Evolutionary conservation across 2,113 vertebrate species (phyloP).

Genomic region (Lepidothrix coronata): DNA sequence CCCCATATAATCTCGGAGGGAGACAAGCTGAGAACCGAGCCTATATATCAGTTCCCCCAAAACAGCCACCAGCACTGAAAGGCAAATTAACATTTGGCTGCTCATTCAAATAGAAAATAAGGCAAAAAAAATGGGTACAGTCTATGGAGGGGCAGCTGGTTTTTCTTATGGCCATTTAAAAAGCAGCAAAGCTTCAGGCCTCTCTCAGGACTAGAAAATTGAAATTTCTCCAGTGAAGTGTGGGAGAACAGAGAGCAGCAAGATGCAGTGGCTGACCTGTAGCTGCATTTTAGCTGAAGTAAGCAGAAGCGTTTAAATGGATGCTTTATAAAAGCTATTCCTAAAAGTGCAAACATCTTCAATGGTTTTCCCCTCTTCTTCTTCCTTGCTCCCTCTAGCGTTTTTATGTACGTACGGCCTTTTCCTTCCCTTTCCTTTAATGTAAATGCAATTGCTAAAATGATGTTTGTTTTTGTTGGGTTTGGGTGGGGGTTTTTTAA

Average conservation of each 20-base stretch:
- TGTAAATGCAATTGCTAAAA: background rate
- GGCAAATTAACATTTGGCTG: background rate
- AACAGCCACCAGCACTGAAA: background rate
- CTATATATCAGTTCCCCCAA: background rate
- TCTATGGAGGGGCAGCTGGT: fast-evolving
- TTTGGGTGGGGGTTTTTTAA: background rate
- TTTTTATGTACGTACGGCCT: background rate
- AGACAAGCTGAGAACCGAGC: background rate
- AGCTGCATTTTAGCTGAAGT: background rate
- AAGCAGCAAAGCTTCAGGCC: background rate
- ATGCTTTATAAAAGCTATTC: background rate
- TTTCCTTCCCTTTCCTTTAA: background rate
- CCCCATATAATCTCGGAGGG: fast-evolving
- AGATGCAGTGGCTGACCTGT: background rate
- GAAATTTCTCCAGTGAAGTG: background rate
- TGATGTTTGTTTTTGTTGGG: background rate
- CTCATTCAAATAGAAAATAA: background rate
- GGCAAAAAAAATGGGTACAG: background rate
- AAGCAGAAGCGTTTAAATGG: background rate
- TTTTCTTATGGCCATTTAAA: background rate
- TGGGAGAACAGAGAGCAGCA: background rate
- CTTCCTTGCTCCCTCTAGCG: conserved; percentile 54
- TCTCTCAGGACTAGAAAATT: background rate
- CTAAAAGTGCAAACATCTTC: background rate
- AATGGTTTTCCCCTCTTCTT: background rate